These are phyloP conservation scores for Oreonectes daqikongensis DNA, from an alignment of 2,797 vertebrate species.

Conservation along the genomic window DNA sequence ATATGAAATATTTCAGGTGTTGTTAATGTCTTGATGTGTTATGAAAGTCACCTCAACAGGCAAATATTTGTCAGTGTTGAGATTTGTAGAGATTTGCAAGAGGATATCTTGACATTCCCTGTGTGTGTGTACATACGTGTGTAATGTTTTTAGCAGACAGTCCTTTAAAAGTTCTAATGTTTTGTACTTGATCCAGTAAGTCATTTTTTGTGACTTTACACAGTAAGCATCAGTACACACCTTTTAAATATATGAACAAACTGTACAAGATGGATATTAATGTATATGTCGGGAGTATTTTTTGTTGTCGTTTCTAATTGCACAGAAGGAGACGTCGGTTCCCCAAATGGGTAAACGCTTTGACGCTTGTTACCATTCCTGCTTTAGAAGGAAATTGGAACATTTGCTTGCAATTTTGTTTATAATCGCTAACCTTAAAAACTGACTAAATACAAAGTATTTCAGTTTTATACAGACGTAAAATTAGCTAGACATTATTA, in stretches of 20 bases:
- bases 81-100: neutral
- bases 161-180: constrained; percentile 61
- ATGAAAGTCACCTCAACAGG: neutral
- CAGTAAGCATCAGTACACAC: constrained; percentile 2
- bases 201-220: constrained; percentile 23
- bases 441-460: constrained; percentile 37
- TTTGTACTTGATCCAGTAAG: constrained; percentile 40
- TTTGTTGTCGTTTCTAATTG: constrained; percentile 31
- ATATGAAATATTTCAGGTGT: constrained; percentile 49
- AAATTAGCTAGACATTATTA: neutral
- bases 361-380: constrained; percentile 47
- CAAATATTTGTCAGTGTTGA: neutral
- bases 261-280: constrained; percentile 24
- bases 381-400: constrained; percentile 17
- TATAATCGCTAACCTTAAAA: constrained; percentile 19
- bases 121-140: neutral
- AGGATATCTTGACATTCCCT: constrained; percentile 71
- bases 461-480: constrained; percentile 23
- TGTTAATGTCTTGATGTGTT: constrained; percentile 49
- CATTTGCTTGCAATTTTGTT: constrained; percentile 16
- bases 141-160: neutral
- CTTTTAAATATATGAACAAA: constrained; percentile 34
- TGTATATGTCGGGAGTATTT: constrained; percentile 40
- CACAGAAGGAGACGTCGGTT: constrained; percentile 18
- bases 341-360: constrained; percentile 15